Base-by-base conservation (phyloP, 2,888 invertebrate genomes). In the Plebejus anna region DNA sequence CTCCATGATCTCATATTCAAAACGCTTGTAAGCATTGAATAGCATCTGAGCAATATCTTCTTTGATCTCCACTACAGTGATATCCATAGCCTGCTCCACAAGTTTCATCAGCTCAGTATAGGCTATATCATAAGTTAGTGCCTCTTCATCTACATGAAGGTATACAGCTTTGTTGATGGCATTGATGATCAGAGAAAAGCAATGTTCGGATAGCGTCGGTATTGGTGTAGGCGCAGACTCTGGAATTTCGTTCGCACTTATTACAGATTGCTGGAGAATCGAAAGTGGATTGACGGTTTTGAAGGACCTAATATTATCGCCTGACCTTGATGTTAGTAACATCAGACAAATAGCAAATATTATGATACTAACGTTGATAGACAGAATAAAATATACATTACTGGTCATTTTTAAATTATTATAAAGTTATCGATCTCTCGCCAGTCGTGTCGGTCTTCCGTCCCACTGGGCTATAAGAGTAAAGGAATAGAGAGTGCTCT, bases 31-130 rank as follows among this genome's bases (percentile, higher is more conserved):
- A 0, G 92, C 87, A 1, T 84, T 84, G n/a, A 78, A 82, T 70
- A 86, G 85, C 0, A 93, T 79, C 1, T 84, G 79, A 0, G 85
- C 87, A 16, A 94, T 89, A 51, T 94, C 93, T 77, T 84, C 80
- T 75, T 80, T 83, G 61, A 94, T 88, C 0, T 88, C 88, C 4
- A 84, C 80, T 0, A 94, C 91, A 0, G 93, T 90, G 76, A 92
- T 84, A 79, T 94, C 93, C 93, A 94, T 93, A 0, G 92, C 91
- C 47, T 83, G 80, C 80, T 94, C 93, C 0, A 92, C 90, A 1
- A 87, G 87, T 47, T 87, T 89, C 76, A 77, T 80, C 0, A 94
- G 80, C 78, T 90, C 91, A 1, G 92, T 89, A 75, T 89, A 93
- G 0, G 92, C 92, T 0, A 89, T 89, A 78, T 94, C 93, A 76